phyloP scores from a whole-genome alignment of 2,113 vertebrate genomes.

The Rhynchopsitta pachyrhyncha region DNA sequence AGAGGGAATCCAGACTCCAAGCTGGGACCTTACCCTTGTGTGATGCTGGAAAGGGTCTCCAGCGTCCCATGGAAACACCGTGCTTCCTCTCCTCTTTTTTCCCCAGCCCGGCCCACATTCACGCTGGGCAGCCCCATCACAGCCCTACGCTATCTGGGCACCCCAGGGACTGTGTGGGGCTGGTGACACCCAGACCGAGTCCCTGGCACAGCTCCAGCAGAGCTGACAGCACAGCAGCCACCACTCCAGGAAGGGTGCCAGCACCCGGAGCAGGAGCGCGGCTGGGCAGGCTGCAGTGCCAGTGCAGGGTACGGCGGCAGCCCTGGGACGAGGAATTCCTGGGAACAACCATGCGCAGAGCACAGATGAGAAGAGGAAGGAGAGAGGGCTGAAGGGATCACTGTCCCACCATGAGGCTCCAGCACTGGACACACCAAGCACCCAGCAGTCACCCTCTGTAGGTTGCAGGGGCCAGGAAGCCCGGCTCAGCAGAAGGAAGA shows the following conservation, averaged over 20 bases:
- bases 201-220: background rate
- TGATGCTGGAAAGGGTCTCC: background rate
- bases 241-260: background rate
- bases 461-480: too few relatives aligned
- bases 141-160: fast-evolving
- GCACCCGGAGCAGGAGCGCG: background rate
- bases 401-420: fast-evolving
- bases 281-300: background rate
- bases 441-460: fast-evolving
- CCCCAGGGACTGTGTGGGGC: background rate
- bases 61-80: background rate
- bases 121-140: fast-evolving
- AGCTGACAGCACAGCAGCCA: background rate
- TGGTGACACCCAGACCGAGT: fast-evolving
- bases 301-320: background rate
- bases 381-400: background rate
- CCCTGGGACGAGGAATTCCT: background rate
- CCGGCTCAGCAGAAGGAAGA: fast-evolving
- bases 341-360: background rate
- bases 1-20: background rate
- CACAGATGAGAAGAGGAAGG: fast-evolving
- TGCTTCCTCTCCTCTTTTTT: background rate
- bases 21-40: background rate
- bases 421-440: background rate
- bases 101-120: fast-evolving